Evolutionary conservation across 2,888 invertebrate genomes (phyloP).

Genomic region (Monochamus alternatus): DNA sequence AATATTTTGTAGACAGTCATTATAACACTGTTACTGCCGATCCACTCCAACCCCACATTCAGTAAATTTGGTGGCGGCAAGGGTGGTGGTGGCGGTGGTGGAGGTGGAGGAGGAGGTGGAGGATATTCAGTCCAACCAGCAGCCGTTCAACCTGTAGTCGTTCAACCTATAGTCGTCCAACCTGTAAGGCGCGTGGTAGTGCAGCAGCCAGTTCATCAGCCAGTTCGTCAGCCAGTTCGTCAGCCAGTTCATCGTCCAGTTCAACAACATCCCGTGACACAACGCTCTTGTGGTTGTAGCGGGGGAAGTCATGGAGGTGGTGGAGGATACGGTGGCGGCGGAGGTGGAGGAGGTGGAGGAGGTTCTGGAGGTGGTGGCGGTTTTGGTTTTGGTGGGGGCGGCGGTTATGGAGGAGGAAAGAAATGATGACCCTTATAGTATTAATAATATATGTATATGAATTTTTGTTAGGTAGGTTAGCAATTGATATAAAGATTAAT

Average conservation of each 20-base stretch:
- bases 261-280: background rate
- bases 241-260: background rate
- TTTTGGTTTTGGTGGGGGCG: constrained; percentile 26
- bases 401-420: constrained; percentile 5
- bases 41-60: background rate
- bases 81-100: constrained; percentile 12
- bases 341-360: constrained; percentile 25
- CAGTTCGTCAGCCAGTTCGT: background rate
- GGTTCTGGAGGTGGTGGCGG: constrained; percentile 22
- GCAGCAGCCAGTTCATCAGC: background rate
- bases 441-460: background rate
- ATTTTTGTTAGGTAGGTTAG: too few species aligned
- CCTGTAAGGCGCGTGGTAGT: background rate
- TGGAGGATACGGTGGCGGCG: constrained; percentile 30
- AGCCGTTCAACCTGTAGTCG: background rate
- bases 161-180: constrained; percentile 1
- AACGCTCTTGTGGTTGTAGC: background rate
- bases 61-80: background rate
- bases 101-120: constrained; percentile 1
- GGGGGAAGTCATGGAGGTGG: constrained; percentile 29
- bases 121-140: constrained; percentile 2
- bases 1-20: background rate
- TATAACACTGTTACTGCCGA: background rate
- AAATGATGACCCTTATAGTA: background rate
- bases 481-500: too few species aligned